Percentiles rank a stretch among this genome's conserved stretches.
Conservation (phyloP, 2,888 invertebrate species). For the Parapristionchus giblindavisi region DNA sequence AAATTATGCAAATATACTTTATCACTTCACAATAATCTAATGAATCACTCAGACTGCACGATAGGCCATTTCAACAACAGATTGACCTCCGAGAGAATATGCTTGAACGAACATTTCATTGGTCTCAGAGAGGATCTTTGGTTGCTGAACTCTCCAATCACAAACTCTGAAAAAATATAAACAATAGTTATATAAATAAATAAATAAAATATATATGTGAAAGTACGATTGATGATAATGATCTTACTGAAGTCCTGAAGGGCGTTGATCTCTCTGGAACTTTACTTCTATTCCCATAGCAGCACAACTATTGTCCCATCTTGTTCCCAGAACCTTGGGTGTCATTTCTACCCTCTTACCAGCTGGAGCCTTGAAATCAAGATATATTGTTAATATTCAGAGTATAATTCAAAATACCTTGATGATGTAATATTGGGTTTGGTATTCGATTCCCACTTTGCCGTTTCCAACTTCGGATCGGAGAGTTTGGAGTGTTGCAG, state of each 20-base stretch:
- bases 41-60: too few relatives aligned
- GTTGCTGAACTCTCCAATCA: neutral
- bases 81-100: conserved; percentile 5
- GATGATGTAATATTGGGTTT: neutral
- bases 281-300: conserved; percentile 8
- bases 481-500: neutral
- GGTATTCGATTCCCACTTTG: neutral
- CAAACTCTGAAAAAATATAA: conserved; percentile 14
- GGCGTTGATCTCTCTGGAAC: conserved; percentile 1
- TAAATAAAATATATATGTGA: neutral
- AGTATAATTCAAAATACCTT: neutral
- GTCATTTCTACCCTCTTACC: neutral
- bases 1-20: too few relatives aligned
- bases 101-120: conserved; percentile 18
- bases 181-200: neutral
- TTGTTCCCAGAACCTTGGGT: conserved; percentile 1
- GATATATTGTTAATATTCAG: neutral
- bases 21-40: too few relatives aligned
- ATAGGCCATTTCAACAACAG: neutral
- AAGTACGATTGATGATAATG: too few relatives aligned
- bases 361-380: neutral
- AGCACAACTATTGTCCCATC: neutral
- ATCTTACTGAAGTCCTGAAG: conserved; percentile 17
- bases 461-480: neutral
- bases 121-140: neutral